Evolutionary conservation across 2,888 invertebrate species (phyloP).

Genomic region (Aplocera efformata): DNA sequence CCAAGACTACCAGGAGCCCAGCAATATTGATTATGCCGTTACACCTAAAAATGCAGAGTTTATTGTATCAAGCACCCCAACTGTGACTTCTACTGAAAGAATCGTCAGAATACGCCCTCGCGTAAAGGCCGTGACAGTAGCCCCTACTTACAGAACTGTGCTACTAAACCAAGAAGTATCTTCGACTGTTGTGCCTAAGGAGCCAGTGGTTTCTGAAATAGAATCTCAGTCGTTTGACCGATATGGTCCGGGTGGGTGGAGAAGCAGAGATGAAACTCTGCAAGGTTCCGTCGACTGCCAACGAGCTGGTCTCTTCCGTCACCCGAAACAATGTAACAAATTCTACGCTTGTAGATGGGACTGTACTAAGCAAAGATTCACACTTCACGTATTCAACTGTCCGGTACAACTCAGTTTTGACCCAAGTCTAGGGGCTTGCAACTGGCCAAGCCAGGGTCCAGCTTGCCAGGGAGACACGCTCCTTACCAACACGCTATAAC

Average conservation of each 20-base stretch:
- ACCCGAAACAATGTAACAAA: constrained; percentile 89
- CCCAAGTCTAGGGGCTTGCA: constrained; percentile 87
- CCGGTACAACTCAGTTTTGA: constrained; percentile 90
- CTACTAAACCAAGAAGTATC: constrained; percentile 59
- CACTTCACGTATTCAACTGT: constrained; percentile 88
- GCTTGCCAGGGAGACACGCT: constrained; percentile 87
- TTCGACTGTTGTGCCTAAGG: constrained; percentile 39
- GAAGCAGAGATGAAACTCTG: constrained; percentile 80
- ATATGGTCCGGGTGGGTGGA: constrained; percentile 82
- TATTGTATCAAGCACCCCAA: constrained; percentile 55
- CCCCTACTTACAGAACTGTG: constrained; percentile 67
- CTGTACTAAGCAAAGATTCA: constrained; percentile 86
- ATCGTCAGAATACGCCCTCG: constrained; percentile 55
- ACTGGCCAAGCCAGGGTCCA: constrained; percentile 90
- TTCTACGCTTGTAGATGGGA: constrained; percentile 92
- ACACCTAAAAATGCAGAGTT: constrained; percentile 47
- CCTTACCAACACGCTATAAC: constrained; percentile 76
- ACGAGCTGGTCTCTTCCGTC: constrained; percentile 82
- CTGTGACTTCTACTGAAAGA: constrained; percentile 52
- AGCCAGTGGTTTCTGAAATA: constrained; percentile 40
- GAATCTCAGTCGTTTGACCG: constrained; percentile 78
- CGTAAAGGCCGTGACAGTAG: constrained; percentile 60
- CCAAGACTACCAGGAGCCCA: constrained; percentile 62
- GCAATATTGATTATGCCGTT: constrained; percentile 46
- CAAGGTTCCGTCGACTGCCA: constrained; percentile 82